Conservation (phyloP, 2,797 vertebrate species). For the Poecilia wingei region DNA sequence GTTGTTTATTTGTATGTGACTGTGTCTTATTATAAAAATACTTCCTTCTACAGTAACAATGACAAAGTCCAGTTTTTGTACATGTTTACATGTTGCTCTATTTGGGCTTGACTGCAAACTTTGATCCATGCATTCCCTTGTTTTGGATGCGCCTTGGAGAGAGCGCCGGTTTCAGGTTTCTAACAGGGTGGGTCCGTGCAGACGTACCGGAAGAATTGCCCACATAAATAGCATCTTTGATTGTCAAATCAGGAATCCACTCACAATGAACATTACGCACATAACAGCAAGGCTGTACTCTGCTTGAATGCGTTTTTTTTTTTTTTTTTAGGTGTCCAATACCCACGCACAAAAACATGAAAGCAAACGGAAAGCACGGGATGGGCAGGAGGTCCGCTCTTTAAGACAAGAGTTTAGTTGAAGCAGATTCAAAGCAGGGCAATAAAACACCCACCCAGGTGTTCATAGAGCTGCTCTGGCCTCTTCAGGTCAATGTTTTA, state of each 20-base stretch:
- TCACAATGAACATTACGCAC: conserved; percentile 60
- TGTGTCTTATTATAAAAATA: background rate
- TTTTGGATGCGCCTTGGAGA: background rate
- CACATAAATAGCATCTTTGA: conserved; percentile 76
- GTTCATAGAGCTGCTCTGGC: conserved; percentile 28
- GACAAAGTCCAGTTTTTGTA: background rate
- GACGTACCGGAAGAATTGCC: conserved; percentile 28
- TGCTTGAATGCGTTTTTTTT: conserved; percentile 78
- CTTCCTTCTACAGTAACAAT: background rate
- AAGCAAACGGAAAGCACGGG: conserved; percentile 59
- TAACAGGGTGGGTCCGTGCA: conserved; percentile 22
- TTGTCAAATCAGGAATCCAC: conserved; percentile 73
- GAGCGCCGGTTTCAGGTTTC: conserved; percentile 46
- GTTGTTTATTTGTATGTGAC: background rate
- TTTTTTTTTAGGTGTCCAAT: conserved; percentile 31
- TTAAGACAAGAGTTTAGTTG: conserved; percentile 66
- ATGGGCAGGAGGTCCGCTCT: conserved; percentile 56
- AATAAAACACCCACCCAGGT: conserved; percentile 67
- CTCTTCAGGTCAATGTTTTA: conserved; percentile 50
- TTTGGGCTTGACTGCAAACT: conserved; percentile 11
- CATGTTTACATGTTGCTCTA: conserved; percentile 1
- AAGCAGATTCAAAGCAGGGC: conserved; percentile 50
- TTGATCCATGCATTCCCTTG: conserved; percentile 7
- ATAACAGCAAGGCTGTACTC: conserved; percentile 68
- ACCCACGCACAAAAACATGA: conserved; percentile 24